Percentiles rank a stretch among this genome's conserved stretches.
Evolutionary conservation across 2,113 vertebrate genomes (phyloP).

Genomic region (Sylvia atricapilla): DNA sequence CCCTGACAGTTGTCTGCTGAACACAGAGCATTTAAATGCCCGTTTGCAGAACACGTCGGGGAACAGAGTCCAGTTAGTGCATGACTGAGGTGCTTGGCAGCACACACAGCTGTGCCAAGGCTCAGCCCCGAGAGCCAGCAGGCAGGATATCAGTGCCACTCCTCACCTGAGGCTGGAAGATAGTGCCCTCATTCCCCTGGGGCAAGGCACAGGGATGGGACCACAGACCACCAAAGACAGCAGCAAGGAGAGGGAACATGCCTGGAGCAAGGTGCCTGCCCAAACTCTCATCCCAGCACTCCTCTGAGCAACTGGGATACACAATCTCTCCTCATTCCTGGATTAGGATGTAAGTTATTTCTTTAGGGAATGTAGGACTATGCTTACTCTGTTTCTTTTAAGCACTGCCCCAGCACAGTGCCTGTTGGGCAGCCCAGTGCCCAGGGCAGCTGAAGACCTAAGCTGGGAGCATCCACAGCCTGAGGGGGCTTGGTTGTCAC

Average conservation of each 20-base stretch:
- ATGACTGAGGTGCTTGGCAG: background rate
- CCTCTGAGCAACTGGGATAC: background rate
- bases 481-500: background rate
- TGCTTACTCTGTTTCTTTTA: background rate
- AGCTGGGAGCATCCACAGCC: background rate
- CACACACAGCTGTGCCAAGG: accelerated
- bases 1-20: slow-evolving; percentile 26
- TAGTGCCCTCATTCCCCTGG: background rate
- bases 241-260: background rate
- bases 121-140: background rate
- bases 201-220: background rate
- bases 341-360: background rate
- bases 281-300: background rate
- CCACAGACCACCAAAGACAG: background rate
- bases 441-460: accelerated
- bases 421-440: background rate
- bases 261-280: background rate
- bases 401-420: background rate
- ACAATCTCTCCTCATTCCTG: background rate
- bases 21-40: background rate
- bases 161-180: background rate
- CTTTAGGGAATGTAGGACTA: background rate
- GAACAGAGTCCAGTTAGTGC: background rate
- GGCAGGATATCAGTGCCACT: background rate
- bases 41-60: accelerated